phyloP scores from a whole-genome alignment of 2,113 vertebrate genomes.

The Bagarius yarrelli region DNA sequence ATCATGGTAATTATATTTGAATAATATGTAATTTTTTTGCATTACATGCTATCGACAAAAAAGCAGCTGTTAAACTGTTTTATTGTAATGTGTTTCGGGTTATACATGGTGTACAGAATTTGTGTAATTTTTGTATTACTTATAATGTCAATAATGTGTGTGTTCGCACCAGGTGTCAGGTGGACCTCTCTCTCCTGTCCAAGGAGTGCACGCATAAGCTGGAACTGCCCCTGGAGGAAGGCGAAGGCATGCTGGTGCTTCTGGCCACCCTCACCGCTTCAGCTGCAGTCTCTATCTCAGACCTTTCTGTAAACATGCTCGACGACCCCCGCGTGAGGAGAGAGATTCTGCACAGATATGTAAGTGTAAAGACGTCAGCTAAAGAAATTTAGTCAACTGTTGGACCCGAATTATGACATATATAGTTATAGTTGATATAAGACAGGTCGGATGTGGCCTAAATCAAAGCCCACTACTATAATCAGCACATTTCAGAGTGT shows the following conservation, averaged over 20 bases:
- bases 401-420: not conserved
- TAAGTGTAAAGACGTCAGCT: constrained; percentile 65
- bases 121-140: no score
- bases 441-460: not conserved
- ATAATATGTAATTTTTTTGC: no score
- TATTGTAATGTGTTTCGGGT: not conserved
- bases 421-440: no score
- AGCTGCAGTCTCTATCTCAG: constrained; percentile 86
- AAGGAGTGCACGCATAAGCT: constrained; percentile 93
- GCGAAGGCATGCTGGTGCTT: constrained; percentile 84
- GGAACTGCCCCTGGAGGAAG: constrained; percentile 85
- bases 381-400: no score
- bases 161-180: constrained; percentile 80
- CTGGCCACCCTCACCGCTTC: constrained; percentile 96
- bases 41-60: no score
- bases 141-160: constrained; percentile 19
- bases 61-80: not conserved
- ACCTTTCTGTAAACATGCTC: constrained; percentile 83
- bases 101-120: no score
- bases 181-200: constrained; percentile 85
- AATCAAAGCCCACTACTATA: not conserved
- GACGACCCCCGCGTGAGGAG: constrained; percentile 86
- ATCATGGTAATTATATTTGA: no score
- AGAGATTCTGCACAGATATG: constrained; percentile 89
- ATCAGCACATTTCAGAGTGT: not conserved